phyloP scores from a whole-genome alignment of 2,888 invertebrate species.

The Macrophya alboannulata region DNA sequence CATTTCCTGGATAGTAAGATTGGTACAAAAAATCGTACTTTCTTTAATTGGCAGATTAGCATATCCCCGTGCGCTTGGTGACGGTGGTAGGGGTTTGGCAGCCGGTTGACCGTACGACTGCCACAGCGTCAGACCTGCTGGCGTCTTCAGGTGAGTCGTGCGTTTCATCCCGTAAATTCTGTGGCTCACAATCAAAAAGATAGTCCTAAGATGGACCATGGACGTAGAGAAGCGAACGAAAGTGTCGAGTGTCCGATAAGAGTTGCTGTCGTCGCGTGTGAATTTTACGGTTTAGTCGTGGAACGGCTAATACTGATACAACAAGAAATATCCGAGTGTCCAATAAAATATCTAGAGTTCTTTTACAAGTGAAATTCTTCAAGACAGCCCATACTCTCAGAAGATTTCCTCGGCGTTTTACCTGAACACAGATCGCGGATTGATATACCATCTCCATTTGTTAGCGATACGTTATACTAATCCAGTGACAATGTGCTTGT shows the following conservation, averaged over 20 bases:
- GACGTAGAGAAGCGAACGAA: constrained; percentile 27
- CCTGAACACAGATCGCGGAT: background rate
- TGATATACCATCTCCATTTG: background rate
- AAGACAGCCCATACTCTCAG: constrained; percentile 1
- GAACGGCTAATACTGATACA: background rate
- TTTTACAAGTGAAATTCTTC: constrained; percentile 11
- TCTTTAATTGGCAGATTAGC: constrained; percentile 33
- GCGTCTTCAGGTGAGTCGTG: constrained; percentile 67
- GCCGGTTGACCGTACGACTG: constrained; percentile 57
- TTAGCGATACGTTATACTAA: background rate
- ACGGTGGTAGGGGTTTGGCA: constrained; percentile 52
- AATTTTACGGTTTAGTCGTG: background rate
- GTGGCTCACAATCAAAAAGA: constrained; percentile 72
- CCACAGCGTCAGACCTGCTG: constrained; percentile 69
- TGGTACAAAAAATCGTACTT: background rate
- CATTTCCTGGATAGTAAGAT: background rate
- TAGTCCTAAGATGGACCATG: constrained; percentile 60
- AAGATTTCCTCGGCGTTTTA: background rate
- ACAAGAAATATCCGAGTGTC: background rate
- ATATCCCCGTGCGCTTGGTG: background rate
- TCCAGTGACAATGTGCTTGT: constrained; percentile 56
- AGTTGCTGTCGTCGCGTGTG: background rate
- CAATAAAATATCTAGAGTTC: background rate
- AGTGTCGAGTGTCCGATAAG: constrained; percentile 1
- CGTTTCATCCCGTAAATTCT: constrained; percentile 63